Base-by-base conservation (phyloP, 2,888 invertebrate species). In the Synanthedon vespiformis region DNA sequence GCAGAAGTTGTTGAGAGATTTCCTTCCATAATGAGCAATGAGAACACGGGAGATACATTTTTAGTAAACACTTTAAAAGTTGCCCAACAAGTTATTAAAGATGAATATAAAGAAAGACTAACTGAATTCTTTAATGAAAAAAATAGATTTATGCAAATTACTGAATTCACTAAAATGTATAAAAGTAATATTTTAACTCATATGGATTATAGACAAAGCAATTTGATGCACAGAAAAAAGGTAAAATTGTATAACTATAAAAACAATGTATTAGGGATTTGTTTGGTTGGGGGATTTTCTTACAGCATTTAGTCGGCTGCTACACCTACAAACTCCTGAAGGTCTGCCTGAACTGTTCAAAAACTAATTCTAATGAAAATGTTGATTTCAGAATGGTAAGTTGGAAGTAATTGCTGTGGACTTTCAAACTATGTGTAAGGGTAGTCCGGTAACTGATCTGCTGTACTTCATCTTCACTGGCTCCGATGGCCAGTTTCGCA, bases 381-480 rank as follows among this genome's bases (percentile, higher is more conserved):
- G 2, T 34, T 34, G 34, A 34, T 54, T 54, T 16, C 54, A 54
- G 54, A 47, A 52, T 44, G 51, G 27, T 11, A 41, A 52, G 22
- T 5, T 52, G 34, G 34, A 34, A 11, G 13, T 50, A n/a, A 47
- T 52, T 5, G 50, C 54, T 2, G 41, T 54, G n/a, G 52, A 54
- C 18, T 54, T 18, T 18, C 54, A 54, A 34, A 52, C 54, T 4
- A 4, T 52, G 11, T 22, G 34, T 8, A 11, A 10, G 11, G 50
- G 48, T 12, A 13, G 49, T 4, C 54, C 54, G 2, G 27, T 51
- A 13, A 16, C 34, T 1, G 54, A 54, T 13, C 44, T 54, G 6
- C 4, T 54, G 13, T 52, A 54, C 52, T 54, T 54, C 50, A 52
- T 54, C 40, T 52, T 49, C 50, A 47, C 48, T 50, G 52, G 52